Evolutionary conservation across 2,888 invertebrate species (phyloP).

Genomic region (Dascillus cervinus): DNA sequence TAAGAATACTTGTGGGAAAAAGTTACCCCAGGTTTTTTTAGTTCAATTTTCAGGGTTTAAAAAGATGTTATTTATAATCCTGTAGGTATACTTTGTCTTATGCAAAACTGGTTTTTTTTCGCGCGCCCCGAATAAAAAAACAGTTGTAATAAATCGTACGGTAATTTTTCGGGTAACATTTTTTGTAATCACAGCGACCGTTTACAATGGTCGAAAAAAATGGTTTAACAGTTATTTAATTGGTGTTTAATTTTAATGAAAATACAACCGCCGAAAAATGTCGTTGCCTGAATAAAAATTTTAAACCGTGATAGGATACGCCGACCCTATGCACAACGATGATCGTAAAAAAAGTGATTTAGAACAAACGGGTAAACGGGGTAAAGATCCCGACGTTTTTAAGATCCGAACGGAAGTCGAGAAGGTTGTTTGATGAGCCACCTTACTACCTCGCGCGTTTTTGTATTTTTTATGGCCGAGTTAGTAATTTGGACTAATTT

Average conservation of each 20-base stretch:
- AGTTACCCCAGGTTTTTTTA: constrained; percentile 27
- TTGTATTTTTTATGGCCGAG: too few relatives aligned
- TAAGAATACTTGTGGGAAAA: constrained; percentile 29
- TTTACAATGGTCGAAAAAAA: constrained; percentile 20
- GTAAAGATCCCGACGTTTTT: too few relatives aligned
- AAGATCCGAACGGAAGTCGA: too few relatives aligned
- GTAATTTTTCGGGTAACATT: constrained; percentile 33
- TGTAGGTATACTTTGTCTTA: constrained; percentile 19
- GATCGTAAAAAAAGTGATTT: too few relatives aligned
- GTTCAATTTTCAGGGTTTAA: constrained; percentile 25
- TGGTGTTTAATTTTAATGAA: constrained; percentile 25
- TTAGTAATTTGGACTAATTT: too few relatives aligned
- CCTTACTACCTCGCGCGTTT: too few relatives aligned
- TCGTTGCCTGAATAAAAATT: too few relatives aligned
- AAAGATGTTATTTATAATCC: constrained; percentile 30
- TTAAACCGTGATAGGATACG: too few relatives aligned
- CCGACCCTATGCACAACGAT: too few relatives aligned
- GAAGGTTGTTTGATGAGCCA: too few relatives aligned
- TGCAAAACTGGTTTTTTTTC: constrained; percentile 26
- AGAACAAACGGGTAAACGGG: too few relatives aligned
- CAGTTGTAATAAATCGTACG: constrained; percentile 33
- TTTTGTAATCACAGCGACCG: constrained; percentile 17
- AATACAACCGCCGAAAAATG: too few relatives aligned
- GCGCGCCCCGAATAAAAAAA: constrained; percentile 19
- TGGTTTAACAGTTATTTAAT: constrained; percentile 30